phyloP scores from a whole-genome alignment of 2,113 vertebrate species.

The Entelurus aequoreus region DNA sequence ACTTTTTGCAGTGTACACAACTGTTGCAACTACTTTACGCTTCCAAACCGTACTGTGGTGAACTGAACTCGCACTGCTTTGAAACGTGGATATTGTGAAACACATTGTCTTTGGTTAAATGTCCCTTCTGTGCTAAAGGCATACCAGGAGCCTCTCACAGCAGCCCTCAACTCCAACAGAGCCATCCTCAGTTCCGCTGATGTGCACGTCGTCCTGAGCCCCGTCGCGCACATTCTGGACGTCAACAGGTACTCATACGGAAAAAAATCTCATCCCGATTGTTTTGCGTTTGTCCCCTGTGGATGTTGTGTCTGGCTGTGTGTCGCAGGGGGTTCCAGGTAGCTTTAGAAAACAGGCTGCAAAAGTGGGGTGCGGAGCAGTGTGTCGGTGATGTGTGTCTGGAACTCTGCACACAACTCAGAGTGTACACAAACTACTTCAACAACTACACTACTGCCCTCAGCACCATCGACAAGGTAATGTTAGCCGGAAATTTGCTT shows the following conservation, averaged over 20 bases:
- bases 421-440: constrained; percentile 75
- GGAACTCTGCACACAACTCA: constrained; percentile 71
- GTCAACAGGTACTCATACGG: constrained; percentile 64
- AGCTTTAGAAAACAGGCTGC: constrained; percentile 64
- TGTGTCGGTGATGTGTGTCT: constrained; percentile 74
- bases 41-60: too few relatives aligned
- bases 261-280: neutral
- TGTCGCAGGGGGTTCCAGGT: constrained; percentile 63
- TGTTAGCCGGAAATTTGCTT: too few relatives aligned
- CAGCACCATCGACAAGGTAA: constrained; percentile 78
- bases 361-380: constrained; percentile 73
- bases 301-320: neutral
- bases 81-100: too few relatives aligned
- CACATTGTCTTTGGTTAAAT: neutral
- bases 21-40: too few relatives aligned
- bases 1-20: too few relatives aligned
- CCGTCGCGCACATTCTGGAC: constrained; percentile 64
- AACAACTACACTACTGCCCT: constrained; percentile 78
- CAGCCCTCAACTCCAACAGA: constrained; percentile 77
- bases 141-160: constrained; percentile 71
- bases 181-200: constrained; percentile 72
- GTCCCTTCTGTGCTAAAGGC: constrained; percentile 38
- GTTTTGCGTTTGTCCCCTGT: neutral
- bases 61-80: too few relatives aligned
- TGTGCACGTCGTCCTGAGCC: constrained; percentile 70